Percentiles rank a stretch among this genome's conserved stretches.
Conservation (phyloP, 2,797 vertebrate species). For the Todus mexicanus region DNA sequence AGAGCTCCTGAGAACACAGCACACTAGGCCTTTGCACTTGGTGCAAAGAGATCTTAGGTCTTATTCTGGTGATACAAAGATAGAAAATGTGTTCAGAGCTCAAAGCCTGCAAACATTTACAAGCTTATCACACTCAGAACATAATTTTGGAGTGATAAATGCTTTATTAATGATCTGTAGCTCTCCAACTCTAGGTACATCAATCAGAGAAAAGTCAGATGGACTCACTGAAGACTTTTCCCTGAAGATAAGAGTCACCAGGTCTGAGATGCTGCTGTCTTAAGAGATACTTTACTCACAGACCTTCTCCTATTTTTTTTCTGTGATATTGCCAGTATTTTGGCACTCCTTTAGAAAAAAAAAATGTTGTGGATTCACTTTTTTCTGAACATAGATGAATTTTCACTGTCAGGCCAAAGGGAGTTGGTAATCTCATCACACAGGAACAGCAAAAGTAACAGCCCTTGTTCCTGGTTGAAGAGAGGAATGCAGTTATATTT, state of each 20-base stretch:
- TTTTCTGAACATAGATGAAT: background rate
- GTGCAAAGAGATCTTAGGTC: background rate
- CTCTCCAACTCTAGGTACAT: background rate
- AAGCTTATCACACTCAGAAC: background rate
- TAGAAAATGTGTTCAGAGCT: background rate
- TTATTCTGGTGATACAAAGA: background rate
- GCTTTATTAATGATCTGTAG: background rate
- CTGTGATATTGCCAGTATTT: background rate
- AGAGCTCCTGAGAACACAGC: background rate
- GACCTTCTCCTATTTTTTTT: background rate
- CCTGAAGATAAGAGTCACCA: background rate
- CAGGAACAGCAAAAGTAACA: background rate
- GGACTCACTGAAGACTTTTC: background rate
- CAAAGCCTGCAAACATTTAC: background rate
- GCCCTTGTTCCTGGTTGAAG: background rate
- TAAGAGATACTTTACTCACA: background rate
- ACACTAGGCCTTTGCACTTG: background rate
- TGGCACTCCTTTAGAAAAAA: background rate
- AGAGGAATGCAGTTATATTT: conserved; percentile 22
- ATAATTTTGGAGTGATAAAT: background rate
- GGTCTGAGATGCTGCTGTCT: background rate
- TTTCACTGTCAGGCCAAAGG: background rate
- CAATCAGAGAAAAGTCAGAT: fast-evolving
- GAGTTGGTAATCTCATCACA: background rate
- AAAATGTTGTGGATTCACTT: background rate